These are phyloP conservation scores for Margarornis squamiger DNA, from an alignment of 2,797 vertebrate genomes.

Conservation along the genomic window DNA sequence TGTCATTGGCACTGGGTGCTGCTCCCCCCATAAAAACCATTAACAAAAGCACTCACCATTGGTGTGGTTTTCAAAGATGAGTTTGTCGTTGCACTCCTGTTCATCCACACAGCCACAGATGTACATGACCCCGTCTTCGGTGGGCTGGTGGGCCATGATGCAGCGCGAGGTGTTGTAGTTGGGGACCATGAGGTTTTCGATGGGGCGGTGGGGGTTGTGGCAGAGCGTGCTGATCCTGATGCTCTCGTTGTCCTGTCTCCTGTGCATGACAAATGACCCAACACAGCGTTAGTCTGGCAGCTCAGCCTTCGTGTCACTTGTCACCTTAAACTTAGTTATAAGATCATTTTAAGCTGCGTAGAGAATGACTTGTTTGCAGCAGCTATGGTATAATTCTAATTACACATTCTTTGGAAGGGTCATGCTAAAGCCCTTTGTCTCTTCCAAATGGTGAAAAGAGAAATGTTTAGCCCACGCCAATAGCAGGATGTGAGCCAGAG, in stretches of 20 bases:
- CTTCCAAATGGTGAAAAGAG: neutral
- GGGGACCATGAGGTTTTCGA: constrained; percentile 83
- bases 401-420: fast-evolving
- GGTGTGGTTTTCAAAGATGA: constrained; percentile 85
- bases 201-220: constrained; percentile 80
- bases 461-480: neutral
- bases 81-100: constrained; percentile 89
- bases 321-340: neutral
- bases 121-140: constrained; percentile 74
- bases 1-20: fast-evolving
- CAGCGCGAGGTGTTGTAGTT: constrained; percentile 85
- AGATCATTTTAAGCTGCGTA: neutral
- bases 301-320: neutral
- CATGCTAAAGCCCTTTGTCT: neutral
- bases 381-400: neutral
- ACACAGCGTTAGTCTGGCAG: fast-evolving
- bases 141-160: constrained; percentile 80
- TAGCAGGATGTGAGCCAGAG: neutral
- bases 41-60: constrained; percentile 72
- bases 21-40: neutral
- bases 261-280: neutral
- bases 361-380: neutral
- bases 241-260: constrained; percentile 86
- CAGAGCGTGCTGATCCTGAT: constrained; percentile 85
- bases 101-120: constrained; percentile 84